Conservation (phyloP, 37 sponge, comb jelly and placozoan species). For the Haliclona indistincta region DNA sequence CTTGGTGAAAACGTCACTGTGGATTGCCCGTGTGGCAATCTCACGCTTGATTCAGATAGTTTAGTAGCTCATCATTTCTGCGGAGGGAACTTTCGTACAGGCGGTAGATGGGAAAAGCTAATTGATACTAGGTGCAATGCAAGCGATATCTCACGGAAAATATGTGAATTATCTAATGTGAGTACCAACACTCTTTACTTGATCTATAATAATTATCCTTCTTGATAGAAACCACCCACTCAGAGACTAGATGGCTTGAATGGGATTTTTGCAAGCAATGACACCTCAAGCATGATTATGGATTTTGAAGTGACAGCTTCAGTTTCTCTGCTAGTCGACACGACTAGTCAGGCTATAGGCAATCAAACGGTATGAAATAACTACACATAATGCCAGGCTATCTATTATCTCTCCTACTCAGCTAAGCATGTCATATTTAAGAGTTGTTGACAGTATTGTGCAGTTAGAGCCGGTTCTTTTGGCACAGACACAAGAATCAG, state of each 20-base stretch:
- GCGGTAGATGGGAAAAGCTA: constrained; percentile 39
- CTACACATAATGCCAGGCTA: no score
- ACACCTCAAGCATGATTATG: no score
- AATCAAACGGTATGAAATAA: background rate
- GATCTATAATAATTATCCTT: no score
- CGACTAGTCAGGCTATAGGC: background rate
- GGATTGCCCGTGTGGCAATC: constrained; percentile 41
- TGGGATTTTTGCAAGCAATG: no score
- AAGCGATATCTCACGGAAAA: background rate
- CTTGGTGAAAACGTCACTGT: constrained; percentile 24
- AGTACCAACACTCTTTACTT: background rate
- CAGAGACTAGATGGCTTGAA: no score
- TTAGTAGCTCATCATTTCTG: constrained; percentile 29
- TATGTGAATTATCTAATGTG: constrained; percentile 41
- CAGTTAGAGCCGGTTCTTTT: no score
- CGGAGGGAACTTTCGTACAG: constrained; percentile 37
- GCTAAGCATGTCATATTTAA: no score
- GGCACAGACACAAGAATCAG: no score
- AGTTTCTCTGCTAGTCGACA: background rate
- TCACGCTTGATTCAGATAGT: background rate
- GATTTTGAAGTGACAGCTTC: constrained; percentile 11
- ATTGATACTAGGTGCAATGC: constrained; percentile 28
- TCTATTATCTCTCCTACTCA: no score
- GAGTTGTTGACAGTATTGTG: no score
- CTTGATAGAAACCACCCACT: no score